A percentile compares a stretch with the other conserved stretches of the same genome.
Evolutionary conservation across 2,888 invertebrate genomes (phyloP).

Genomic region (Odontothrips loti): DNA sequence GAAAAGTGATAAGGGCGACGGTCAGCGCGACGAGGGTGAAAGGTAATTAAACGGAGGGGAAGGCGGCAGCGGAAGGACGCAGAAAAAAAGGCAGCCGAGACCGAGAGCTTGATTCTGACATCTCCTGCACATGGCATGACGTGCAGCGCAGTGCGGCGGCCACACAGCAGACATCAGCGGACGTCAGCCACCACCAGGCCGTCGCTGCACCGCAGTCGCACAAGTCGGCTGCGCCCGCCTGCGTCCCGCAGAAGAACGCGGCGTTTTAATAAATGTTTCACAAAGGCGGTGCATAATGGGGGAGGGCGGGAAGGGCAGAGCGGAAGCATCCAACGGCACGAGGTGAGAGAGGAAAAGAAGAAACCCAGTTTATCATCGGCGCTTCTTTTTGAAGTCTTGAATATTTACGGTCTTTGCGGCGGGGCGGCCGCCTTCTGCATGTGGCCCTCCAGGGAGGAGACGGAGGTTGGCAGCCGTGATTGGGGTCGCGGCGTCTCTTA

Average conservation of each 20-base stretch:
- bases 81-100: not conserved
- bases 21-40: not conserved
- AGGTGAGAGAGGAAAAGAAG: constrained; percentile 4
- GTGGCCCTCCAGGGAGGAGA: not conserved
- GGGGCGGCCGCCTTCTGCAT: not conserved
- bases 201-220: too few species aligned
- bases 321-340: too few species aligned
- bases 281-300: not conserved
- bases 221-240: too few species aligned
- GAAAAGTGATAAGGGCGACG: not conserved
- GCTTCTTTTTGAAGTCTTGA: constrained; percentile 3
- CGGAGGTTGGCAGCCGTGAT: not conserved
- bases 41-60: too few species aligned
- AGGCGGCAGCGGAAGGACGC: not conserved
- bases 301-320: not conserved
- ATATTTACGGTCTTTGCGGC: constrained; percentile 13
- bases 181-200: too few species aligned
- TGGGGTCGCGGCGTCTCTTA: not conserved
- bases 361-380: constrained; percentile 4
- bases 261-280: too few species aligned
- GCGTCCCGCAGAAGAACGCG: too few species aligned
- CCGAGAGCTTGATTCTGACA: not conserved
- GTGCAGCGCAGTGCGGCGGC: too few species aligned
- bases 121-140: too few species aligned
- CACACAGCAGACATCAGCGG: not conserved